A percentile compares a stretch with the other conserved stretches of the same genome.
These are phyloP conservation scores for Ptilodon capucinus DNA, from an alignment of 2,888 invertebrate species.

Conservation along the genomic window DNA sequence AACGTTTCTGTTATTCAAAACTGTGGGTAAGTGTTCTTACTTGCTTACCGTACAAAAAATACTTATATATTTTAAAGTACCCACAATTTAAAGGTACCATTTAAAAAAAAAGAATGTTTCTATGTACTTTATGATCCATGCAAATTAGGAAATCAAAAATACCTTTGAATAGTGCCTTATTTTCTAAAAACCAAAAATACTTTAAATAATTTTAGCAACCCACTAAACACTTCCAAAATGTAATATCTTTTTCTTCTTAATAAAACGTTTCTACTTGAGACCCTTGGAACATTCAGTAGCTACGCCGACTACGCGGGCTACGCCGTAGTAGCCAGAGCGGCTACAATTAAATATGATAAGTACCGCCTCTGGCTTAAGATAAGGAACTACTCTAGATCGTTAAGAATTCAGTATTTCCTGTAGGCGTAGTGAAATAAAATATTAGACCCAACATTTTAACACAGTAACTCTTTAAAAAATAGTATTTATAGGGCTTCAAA, in stretches of 20 bases:
- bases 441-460: neutral
- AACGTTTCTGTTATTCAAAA: no score
- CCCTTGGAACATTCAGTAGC: neutral
- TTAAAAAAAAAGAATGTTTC: no score
- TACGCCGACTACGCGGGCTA: neutral
- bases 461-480: no score
- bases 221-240: neutral
- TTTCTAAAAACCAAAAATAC: neutral
- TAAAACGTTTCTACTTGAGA: neutral
- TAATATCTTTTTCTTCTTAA: neutral
- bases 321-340: neutral
- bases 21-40: no score
- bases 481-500: no score
- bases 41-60: no score
- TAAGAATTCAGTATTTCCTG: neutral
- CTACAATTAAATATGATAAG: neutral
- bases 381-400: neutral
- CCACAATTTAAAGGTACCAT: no score
- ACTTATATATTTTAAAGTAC: no score
- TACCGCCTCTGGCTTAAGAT: neutral
- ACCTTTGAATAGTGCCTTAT: no score
- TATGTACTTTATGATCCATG: no score
- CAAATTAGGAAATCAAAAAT: no score
- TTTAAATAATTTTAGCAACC: neutral
- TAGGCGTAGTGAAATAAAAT: neutral